These are phyloP conservation scores for Clarias magur DNA, from an alignment of 2,113 vertebrate species.

Conservation along the genomic window DNA sequence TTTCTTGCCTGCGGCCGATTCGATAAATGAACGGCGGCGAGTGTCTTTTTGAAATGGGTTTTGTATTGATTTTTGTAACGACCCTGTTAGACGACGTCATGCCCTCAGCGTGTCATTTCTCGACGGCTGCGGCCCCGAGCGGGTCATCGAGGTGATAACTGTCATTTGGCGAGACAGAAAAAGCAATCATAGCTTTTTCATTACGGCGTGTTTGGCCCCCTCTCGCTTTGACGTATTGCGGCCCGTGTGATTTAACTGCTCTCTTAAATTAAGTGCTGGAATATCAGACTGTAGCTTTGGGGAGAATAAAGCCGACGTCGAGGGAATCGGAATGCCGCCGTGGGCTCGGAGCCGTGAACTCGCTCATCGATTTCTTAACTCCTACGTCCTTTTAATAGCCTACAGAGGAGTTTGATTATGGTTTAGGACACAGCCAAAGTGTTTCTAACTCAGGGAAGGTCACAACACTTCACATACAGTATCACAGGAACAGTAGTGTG, in stretches of 20 bases:
- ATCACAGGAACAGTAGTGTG: neutral
- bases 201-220: conserved; percentile 98
- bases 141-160: conserved; percentile 99
- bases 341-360: conserved; percentile 78
- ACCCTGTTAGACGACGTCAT: conserved; percentile 99
- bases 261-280: conserved; percentile 99
- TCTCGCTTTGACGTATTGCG: conserved; percentile 93
- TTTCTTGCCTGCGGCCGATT: conserved; percentile 89
- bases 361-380: conserved; percentile 78
- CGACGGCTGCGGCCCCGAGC: conserved; percentile 93
- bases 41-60: conserved; percentile 99
- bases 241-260: conserved; percentile 98
- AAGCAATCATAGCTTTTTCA: conserved; percentile 99
- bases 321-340: conserved; percentile 78
- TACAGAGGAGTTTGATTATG: conserved; percentile 68
- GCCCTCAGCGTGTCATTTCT: conserved; percentile 98
- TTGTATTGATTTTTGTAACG: conserved; percentile 99
- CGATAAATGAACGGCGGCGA: conserved; percentile 98
- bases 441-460: conserved; percentile 60
- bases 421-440: conserved; percentile 51
- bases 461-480: neutral
- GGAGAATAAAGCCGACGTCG: conserved; percentile 93
- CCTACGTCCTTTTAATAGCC: conserved; percentile 72
- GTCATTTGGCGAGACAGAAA: conserved; percentile 99
- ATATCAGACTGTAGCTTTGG: conserved; percentile 92